Conservation (phyloP, 1,140 invertebrate species). For the Pectinophora gossypiella region DNA sequence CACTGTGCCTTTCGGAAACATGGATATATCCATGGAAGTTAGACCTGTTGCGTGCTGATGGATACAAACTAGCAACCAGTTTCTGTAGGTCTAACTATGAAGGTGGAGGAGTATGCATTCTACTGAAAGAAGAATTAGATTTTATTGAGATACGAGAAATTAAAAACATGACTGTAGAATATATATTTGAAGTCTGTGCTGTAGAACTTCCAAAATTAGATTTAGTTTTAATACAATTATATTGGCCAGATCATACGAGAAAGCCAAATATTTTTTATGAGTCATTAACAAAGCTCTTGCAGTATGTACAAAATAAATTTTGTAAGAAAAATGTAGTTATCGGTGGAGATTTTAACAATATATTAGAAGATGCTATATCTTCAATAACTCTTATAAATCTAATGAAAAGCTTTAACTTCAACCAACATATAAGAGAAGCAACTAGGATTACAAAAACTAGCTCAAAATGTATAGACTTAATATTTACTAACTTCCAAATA, state of each 20-base stretch:
- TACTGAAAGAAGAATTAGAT: neutral
- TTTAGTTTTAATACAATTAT: neutral
- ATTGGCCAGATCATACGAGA: slow-evolving; percentile 2
- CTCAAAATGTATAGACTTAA: neutral
- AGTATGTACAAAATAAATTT: neutral
- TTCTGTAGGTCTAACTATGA: neutral
- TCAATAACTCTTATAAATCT: neutral
- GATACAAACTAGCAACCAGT: neutral
- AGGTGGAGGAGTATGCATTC: slow-evolving; percentile 1
- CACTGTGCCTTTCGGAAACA: slow-evolving; percentile 7
- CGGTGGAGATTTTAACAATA: slow-evolving; percentile 6
- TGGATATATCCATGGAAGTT: neutral
- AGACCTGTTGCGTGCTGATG: neutral
- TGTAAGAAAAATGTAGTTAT: neutral
- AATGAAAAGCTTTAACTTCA: neutral
- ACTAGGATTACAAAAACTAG: neutral
- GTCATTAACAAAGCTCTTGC: neutral
- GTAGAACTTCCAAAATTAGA: slow-evolving; percentile 1
- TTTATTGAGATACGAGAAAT: neutral
- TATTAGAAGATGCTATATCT: neutral
- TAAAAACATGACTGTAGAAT: neutral
- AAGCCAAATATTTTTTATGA: neutral
- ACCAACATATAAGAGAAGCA: neutral
- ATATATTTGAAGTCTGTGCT: slow-evolving; percentile 2
- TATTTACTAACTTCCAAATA: neutral